phyloP scores from a whole-genome alignment of 1,140 invertebrate genomes.

The Chlorops oryzae region DNA sequence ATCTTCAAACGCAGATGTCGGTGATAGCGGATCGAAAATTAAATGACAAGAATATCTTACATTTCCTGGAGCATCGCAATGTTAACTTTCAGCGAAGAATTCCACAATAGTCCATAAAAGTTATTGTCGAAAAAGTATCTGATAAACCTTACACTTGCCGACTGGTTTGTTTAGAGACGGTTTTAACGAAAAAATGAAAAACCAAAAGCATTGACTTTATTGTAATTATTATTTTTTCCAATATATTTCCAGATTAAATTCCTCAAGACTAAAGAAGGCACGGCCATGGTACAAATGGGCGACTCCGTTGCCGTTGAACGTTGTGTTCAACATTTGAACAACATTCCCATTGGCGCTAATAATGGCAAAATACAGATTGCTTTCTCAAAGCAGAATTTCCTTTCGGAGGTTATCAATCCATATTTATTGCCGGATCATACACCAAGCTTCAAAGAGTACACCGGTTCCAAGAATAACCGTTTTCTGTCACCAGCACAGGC shows the following conservation, averaged over 20 bases:
- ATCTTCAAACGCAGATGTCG: too few relatives aligned
- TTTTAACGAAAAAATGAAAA: constrained; percentile 12
- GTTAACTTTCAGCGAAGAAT: too few relatives aligned
- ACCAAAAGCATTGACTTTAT: background rate
- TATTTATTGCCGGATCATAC: constrained; percentile 92
- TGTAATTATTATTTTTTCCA: background rate
- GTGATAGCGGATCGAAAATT: too few relatives aligned
- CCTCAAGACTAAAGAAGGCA: constrained; percentile 96
- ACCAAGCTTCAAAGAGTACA: constrained; percentile 96
- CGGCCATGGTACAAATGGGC: constrained; percentile 99
- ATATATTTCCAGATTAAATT: constrained; percentile 84
- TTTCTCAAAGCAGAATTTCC: constrained; percentile 93
- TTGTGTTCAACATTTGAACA: constrained; percentile 91
- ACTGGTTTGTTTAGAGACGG: too few relatives aligned
- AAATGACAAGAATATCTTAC: too few relatives aligned
- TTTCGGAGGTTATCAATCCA: constrained; percentile 94
- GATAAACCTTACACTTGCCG: too few relatives aligned
- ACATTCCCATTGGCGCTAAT: constrained; percentile 72
- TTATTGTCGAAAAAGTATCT: too few relatives aligned
- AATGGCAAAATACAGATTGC: constrained; percentile 58
- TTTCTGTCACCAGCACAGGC: constrained; percentile 82
- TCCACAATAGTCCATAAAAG: too few relatives aligned
- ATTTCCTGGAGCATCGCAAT: too few relatives aligned
- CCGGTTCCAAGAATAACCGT: constrained; percentile 92
- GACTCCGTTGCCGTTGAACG: constrained; percentile 90